Conservation (phyloP, 2,797 vertebrate species). For the Fringilla coelebs region DNA sequence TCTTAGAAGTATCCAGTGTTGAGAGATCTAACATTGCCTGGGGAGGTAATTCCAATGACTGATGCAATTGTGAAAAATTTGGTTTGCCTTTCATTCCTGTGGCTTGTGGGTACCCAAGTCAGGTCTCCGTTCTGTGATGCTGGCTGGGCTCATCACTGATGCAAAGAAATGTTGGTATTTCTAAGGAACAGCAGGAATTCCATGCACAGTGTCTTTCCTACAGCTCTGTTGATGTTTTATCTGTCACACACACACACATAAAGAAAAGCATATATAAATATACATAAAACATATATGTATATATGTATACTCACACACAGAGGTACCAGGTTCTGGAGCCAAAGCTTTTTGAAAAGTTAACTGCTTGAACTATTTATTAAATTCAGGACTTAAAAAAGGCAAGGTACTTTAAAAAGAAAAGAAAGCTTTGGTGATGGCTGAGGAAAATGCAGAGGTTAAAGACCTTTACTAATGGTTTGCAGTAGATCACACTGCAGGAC, state of each 20-base stretch:
- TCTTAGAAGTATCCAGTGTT: background rate
- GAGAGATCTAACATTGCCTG: background rate
- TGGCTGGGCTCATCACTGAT: background rate
- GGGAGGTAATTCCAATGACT: background rate
- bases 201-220: background rate
- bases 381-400: background rate
- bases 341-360: background rate
- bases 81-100: background rate
- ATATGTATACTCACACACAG: background rate
- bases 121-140: background rate
- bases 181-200: background rate
- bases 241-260: too few species aligned
- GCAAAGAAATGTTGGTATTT: background rate
- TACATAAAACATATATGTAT: background rate
- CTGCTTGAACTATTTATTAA: background rate
- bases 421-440: background rate
- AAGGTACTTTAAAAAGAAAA: background rate
- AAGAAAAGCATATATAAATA: background rate
- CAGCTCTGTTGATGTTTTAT: fast-evolving
- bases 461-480: background rate
- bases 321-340: background rate
- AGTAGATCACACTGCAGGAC: background rate
- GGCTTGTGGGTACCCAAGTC: background rate
- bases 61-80: background rate
- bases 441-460: background rate